Base-by-base conservation (phyloP, 2,888 invertebrate genomes). In the Amiota minor region DNA sequence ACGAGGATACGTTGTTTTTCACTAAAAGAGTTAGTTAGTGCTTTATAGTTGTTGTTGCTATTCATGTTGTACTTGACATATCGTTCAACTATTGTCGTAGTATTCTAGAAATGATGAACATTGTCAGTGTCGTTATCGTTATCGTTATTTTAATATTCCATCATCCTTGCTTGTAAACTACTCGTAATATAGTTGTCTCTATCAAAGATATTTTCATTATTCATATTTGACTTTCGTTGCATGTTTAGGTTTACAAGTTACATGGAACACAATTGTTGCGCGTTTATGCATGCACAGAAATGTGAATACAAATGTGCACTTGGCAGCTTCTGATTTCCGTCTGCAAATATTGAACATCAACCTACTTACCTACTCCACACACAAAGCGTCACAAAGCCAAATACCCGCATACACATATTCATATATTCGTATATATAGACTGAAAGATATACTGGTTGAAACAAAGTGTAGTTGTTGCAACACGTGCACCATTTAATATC, bases 11-110 rank as follows among this genome's bases (percentile, higher is more conserved):
- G 67, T 67, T 67, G 50, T 50, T 20, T 67, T 46, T 20, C 23
- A 14, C 67, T 67, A 67, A 67, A 67, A 20, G 50, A 46, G 67
- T 67, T 50, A 67, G 45, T 67, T 67, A 62, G 14, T 14, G 23
- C 35, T 16, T 64, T 6, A 16, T 64, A 16, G 64, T 46, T 8
- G 64, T 64, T 3, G 12, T 46, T 18, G 12, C 49, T 23, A 20
- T 67, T 46, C 35, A 35, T 6, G 45, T 16, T 16, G 46, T 46
- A 14, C 16, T 14, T 59, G 35, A 35, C 53, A 50, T 50, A 50
- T 50, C 20, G 59, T 59, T 59, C 20, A 45, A 62, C 62, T 2
- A 62, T 45, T 45, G 18, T 53, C 53, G 6, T 6, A 35, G 35
- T 59, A 20, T 59, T 20, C 16, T 20, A 59, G 59, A 11, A 12